Evolutionary conservation across 2,113 vertebrate species (phyloP).

Genomic region (Triplophysa dalaica): DNA sequence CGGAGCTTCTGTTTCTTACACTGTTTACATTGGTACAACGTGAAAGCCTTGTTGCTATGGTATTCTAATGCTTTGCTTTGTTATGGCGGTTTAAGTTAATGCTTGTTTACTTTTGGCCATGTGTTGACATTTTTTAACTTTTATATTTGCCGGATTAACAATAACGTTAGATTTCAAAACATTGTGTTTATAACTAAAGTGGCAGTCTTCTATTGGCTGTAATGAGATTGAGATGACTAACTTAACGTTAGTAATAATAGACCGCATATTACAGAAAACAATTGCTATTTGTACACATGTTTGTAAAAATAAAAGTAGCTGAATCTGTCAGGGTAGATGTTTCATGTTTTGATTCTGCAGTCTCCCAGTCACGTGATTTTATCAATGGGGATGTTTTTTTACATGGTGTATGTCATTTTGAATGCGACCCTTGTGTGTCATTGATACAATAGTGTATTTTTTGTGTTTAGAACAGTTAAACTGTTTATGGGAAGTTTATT

Average conservation of each 20-base stretch:
- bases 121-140: slow-evolving; percentile 14
- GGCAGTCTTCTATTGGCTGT: not conserved
- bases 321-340: not conserved
- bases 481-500: not conserved
- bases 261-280: not conserved
- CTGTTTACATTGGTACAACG: not conserved
- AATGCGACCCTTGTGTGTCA: not conserved
- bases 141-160: not conserved
- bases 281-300: not conserved
- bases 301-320: not conserved
- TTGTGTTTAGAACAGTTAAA: not conserved
- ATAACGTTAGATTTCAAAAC: not conserved
- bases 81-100: not conserved
- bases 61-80: not conserved
- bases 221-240: not conserved
- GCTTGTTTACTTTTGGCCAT: slow-evolving; percentile 36
- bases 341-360: too few relatives aligned
- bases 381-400: not conserved
- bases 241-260: not conserved
- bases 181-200: not conserved
- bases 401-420: not conserved
- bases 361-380: not conserved
- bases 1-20: not conserved
- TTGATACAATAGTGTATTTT: too few relatives aligned
- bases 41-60: not conserved